Evolutionary conservation across 2,888 invertebrate species (phyloP).

Genomic region (Archips crataeganus): DNA sequence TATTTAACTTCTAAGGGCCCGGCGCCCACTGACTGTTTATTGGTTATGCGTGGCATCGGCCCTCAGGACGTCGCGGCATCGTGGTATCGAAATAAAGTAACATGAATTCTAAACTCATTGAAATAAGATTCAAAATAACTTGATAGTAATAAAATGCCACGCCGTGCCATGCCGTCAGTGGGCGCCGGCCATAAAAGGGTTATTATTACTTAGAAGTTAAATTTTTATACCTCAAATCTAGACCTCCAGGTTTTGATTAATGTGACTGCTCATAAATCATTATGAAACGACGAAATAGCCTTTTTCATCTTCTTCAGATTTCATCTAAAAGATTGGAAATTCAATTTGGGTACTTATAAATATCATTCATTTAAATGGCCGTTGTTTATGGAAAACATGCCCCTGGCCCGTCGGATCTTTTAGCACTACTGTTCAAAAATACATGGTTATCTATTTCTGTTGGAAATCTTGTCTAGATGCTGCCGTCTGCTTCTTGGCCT

Average conservation of each 20-base stretch:
- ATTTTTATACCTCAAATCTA: not conserved
- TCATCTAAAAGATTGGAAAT: not conserved
- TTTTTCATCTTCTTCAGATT: not conserved
- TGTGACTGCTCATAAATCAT: not conserved
- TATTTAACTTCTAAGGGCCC: not conserved
- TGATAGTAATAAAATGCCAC: too few relatives aligned
- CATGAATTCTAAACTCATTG: too few relatives aligned
- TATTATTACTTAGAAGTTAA: too few relatives aligned
- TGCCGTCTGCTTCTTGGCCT: not conserved
- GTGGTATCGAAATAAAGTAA: too few relatives aligned
- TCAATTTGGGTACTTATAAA: not conserved
- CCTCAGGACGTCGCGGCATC: too few relatives aligned
- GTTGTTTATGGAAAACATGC: not conserved
- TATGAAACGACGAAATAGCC: not conserved
- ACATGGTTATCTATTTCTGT: not conserved
- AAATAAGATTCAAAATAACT: too few relatives aligned
- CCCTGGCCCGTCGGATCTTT: not conserved
- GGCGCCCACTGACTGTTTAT: too few relatives aligned
- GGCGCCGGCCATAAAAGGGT: too few relatives aligned
- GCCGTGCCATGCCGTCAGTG: too few relatives aligned
- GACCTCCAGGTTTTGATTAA: not conserved
- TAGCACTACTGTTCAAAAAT: not conserved
- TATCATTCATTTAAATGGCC: too few relatives aligned
- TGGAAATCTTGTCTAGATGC: not conserved
- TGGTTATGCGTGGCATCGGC: too few relatives aligned